Evolutionary conservation across 35 echinoderm and acorn worm genomes (phyloP).

Genomic region (Diadema setosum): DNA sequence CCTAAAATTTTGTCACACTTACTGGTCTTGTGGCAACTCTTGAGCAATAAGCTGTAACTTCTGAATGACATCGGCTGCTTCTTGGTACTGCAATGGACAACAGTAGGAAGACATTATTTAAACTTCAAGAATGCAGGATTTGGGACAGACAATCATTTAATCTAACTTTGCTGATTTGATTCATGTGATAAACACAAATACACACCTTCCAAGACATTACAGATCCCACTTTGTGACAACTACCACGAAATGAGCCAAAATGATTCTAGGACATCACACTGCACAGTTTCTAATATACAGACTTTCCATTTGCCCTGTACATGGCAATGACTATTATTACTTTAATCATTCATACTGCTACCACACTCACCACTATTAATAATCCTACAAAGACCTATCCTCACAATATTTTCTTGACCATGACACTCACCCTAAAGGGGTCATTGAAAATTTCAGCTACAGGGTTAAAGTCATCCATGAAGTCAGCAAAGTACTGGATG

Average conservation of each 20-base stretch:
- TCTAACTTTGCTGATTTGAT: no score
- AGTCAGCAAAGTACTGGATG: constrained; percentile 89
- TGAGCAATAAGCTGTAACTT: constrained; percentile 94
- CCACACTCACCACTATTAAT: no score
- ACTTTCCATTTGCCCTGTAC: not conserved
- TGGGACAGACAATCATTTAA: no score
- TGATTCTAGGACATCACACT: not conserved
- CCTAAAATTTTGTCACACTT: constrained; percentile 57
- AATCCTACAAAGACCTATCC: not conserved
- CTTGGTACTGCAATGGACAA: not conserved
- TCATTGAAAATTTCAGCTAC: constrained; percentile 84
- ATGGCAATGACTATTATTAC: no score
- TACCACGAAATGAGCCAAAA: not conserved
- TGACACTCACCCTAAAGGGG: constrained; percentile 83
- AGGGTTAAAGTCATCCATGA: constrained; percentile 67
- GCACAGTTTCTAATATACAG: not conserved
- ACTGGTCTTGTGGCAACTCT: constrained; percentile 92
- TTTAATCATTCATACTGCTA: no score
- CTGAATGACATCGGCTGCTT: constrained; percentile 98
- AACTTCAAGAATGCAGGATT: no score
- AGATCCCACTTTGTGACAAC: not conserved
- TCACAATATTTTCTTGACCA: not conserved
- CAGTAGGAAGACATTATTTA: not conserved
- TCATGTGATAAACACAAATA: no score
- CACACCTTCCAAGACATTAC: no score